Evolutionary conservation across 92 coral and sea anemone genomes (phyloP).

Genomic region (Parazoanthus swiftii): DNA sequence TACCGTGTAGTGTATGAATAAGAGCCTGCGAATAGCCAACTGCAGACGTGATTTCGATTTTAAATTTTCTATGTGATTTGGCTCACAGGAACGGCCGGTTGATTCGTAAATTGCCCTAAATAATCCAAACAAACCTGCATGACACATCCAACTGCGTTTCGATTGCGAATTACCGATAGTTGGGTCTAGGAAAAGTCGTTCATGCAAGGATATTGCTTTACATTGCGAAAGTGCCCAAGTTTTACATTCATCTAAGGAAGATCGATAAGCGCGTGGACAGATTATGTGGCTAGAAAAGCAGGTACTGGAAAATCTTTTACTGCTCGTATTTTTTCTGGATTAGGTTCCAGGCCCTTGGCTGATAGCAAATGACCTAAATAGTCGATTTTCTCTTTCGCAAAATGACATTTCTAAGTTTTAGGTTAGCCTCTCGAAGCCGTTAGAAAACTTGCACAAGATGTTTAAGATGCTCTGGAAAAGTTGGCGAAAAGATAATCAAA

Average conservation of each 20-base stretch:
- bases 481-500: constrained; percentile 40
- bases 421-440: constrained; percentile 52
- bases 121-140: constrained; percentile 47
- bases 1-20: constrained; percentile 21
- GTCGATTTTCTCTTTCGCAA: constrained; percentile 28
- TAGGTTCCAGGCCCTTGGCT: constrained; percentile 24
- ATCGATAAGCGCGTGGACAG: constrained; percentile 25
- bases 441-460: constrained; percentile 43
- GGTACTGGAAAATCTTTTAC: constrained; percentile 43
- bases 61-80: constrained; percentile 28
- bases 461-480: constrained; percentile 46
- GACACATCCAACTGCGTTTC: constrained; percentile 28
- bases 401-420: constrained; percentile 55
- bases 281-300: constrained; percentile 12
- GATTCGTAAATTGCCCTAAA: constrained; percentile 47
- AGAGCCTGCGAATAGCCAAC: constrained; percentile 23
- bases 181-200: background rate
- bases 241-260: constrained; percentile 37
- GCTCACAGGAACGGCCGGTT: constrained; percentile 45
- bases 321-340: constrained; percentile 40
- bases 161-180: background rate
- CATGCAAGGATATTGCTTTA: background rate
- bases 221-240: constrained; percentile 32
- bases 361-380: constrained; percentile 27
- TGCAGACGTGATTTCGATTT: constrained; percentile 28